Conservation (phyloP, 2,888 invertebrate genomes). For the Sussaba pulchella region DNA sequence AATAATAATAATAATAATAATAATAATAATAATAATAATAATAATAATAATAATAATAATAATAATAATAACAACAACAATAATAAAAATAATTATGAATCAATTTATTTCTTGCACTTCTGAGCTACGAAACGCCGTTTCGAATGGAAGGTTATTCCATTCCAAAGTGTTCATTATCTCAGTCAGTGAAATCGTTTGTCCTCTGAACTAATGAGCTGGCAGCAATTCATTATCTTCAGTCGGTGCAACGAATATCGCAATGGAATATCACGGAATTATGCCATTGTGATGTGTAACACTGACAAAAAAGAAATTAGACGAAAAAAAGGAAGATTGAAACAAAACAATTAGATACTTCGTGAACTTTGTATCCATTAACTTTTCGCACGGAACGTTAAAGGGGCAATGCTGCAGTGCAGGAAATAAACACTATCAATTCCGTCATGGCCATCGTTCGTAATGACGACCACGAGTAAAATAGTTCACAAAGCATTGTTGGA, state of each 20-base stretch:
- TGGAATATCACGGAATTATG: neutral
- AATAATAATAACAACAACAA: too few species aligned
- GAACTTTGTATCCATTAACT: conserved; percentile 54
- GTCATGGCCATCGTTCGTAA: too few species aligned
- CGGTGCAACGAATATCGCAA: conserved; percentile 8
- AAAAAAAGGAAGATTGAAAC: neutral
- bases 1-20: too few species aligned
- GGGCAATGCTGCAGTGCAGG: neutral
- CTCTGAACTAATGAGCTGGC: conserved; percentile 12
- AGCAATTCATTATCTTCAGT: neutral
- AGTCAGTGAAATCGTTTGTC: neutral
- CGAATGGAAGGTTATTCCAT: too few species aligned
- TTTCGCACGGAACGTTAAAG: neutral
- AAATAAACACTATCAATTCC: neutral
- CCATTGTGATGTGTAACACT: neutral
- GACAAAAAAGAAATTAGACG: too few species aligned
- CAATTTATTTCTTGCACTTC: too few species aligned
- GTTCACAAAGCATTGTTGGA: too few species aligned
- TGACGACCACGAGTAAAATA: too few species aligned
- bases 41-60: too few species aligned
- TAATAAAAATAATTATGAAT: too few species aligned
- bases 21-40: too few species aligned
- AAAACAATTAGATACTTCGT: conserved; percentile 3
- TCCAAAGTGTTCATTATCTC: neutral
- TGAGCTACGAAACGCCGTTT: neutral